Conservation (phyloP, 2,113 vertebrate genomes). For the Proteles cristata region DNA sequence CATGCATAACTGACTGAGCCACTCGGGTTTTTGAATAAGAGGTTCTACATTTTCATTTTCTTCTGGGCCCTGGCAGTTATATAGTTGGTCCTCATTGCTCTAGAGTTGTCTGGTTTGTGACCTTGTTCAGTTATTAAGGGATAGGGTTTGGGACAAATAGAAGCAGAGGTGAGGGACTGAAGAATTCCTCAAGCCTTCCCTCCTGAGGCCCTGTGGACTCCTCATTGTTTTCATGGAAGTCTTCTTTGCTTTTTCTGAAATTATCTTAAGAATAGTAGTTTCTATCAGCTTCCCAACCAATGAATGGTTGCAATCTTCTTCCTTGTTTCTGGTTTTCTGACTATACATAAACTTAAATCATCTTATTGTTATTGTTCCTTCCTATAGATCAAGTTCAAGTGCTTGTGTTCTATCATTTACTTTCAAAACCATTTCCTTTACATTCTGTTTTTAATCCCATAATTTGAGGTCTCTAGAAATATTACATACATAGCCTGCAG, state of each 20-base stretch:
- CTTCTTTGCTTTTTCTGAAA: neutral
- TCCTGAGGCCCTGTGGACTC: neutral
- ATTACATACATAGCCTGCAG: neutral
- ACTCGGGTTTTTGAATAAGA: neutral
- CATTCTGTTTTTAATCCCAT: conserved; percentile 54
- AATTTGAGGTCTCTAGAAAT: conserved; percentile 51
- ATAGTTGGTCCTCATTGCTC: neutral
- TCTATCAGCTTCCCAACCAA: neutral
- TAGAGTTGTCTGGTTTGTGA: neutral
- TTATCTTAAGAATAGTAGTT: neutral
- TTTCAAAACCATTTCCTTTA: conserved; percentile 41
- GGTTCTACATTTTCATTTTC: neutral
- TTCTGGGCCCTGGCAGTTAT: neutral
- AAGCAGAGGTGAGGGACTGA: neutral
- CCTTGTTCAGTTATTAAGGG: neutral
- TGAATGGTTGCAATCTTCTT: neutral
- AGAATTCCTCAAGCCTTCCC: neutral
- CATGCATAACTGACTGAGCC: too few relatives aligned
- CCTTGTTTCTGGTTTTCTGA: neutral
- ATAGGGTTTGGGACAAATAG: neutral
- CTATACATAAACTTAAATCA: neutral
- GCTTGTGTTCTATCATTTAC: neutral
- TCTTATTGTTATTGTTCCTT: neutral
- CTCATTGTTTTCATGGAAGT: neutral
- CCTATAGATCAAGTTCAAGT: neutral